Percentiles rank a stretch among this genome's conserved stretches.
These are phyloP conservation scores for Montipora capricornis DNA, from an alignment of 64 coral and sea anemone species.

Conservation along the genomic window DNA sequence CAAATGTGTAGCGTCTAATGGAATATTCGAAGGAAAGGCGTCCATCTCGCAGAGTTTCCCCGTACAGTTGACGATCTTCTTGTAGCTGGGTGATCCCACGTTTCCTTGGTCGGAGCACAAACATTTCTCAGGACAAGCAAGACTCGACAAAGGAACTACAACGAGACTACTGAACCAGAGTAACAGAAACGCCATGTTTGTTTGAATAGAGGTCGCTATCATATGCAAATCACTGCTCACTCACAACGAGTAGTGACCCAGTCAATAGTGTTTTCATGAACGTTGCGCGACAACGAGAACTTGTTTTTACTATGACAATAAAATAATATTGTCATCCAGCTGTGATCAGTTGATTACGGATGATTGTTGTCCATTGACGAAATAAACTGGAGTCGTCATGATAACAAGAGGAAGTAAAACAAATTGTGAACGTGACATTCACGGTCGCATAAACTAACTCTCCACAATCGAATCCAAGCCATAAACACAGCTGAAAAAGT, in stretches of 20 bases:
- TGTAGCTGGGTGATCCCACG: not conserved
- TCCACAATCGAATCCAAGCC: not conserved
- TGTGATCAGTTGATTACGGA: not conserved
- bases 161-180: not conserved
- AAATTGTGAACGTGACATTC: not conserved
- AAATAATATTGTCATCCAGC: not conserved
- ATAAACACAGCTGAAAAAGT: not conserved
- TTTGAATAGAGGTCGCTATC: conserved; percentile 1
- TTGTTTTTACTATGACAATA: not conserved
- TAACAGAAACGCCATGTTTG: conserved; percentile 45
- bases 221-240: conserved; percentile 37
- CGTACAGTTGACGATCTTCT: conserved; percentile 15
- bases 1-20: conserved; percentile 4
- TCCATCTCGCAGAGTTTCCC: conserved; percentile 22
- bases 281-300: not conserved
- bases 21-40: conserved; percentile 1
- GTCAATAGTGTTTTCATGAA: not conserved
- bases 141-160: conserved; percentile 12
- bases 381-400: not conserved
- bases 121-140: conserved; percentile 58
- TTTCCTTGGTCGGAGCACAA: not conserved
- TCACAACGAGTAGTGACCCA: not conserved
- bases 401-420: not conserved
- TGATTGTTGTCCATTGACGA: not conserved
- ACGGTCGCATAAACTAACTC: not conserved